A percentile compares a stretch with the other conserved stretches of the same genome.
These are phyloP conservation scores for Valencia hispanica DNA, from an alignment of 2,797 vertebrate species.

Conservation along the genomic window DNA sequence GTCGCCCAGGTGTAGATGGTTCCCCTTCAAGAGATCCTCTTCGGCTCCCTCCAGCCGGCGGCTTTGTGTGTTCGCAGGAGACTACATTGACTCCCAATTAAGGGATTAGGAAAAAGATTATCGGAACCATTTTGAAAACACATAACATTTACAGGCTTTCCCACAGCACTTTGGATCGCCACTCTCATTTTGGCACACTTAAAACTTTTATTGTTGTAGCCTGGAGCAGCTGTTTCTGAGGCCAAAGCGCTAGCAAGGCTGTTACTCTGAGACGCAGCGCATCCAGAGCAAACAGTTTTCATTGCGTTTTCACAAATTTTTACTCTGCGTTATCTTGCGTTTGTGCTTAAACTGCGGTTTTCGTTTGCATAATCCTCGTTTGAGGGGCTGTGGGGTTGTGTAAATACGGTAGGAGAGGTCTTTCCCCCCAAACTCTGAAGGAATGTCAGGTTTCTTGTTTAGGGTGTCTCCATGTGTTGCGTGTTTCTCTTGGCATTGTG, in stretches of 20 bases:
- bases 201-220: slow-evolving; percentile 56
- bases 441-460: slow-evolving; percentile 69
- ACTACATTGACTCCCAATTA: slow-evolving; percentile 79
- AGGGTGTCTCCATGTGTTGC: slow-evolving; percentile 52
- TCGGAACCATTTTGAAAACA: slow-evolving; percentile 75
- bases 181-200: slow-evolving; percentile 57
- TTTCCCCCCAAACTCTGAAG: slow-evolving; percentile 48
- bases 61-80: slow-evolving; percentile 67
- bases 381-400: slow-evolving; percentile 28
- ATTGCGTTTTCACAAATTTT: slow-evolving; percentile 33
- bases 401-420: slow-evolving; percentile 43
- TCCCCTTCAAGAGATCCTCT: slow-evolving; percentile 61
- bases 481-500: slow-evolving; percentile 66
- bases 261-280: slow-evolving; percentile 30
- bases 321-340: slow-evolving; percentile 15
- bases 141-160: slow-evolving; percentile 70
- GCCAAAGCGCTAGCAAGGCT: slow-evolving; percentile 41
- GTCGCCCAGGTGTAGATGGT: slow-evolving; percentile 76
- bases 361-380: slow-evolving; percentile 38
- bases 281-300: slow-evolving; percentile 55
- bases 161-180: slow-evolving; percentile 61
- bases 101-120: slow-evolving; percentile 77
- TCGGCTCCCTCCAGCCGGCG: slow-evolving; percentile 49
- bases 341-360: slow-evolving; percentile 25
- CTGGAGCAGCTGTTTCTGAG: slow-evolving; percentile 58